Evolutionary conservation across 2,113 vertebrate species (phyloP), one percentile per base, ranked within the genome.

Genomic region (Grammomys dolichurus): DNA sequence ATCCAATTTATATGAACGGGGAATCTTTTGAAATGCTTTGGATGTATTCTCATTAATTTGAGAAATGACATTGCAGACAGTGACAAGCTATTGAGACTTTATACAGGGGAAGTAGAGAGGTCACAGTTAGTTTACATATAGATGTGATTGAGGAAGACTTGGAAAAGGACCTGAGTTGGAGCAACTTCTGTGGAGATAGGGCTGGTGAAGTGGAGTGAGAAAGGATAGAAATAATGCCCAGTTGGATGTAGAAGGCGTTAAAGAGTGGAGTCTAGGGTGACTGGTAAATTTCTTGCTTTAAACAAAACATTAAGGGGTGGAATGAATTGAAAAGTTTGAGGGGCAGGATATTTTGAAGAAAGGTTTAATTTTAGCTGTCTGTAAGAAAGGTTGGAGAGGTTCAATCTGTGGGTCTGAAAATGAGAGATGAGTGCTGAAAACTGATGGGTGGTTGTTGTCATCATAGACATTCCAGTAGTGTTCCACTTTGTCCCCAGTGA

Each of bases 381-480:
- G 1, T n/a, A 46, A 77, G 72, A 26, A 26, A 51, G 43, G 46
- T 13, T 82, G 40, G 10, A 70, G 51, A 67, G 19, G 72, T 82
- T 94, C 77, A 69, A 70, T 95, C 63, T 84, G 80, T 77, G 77
- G 56, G 36, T 89, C 92, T 91, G 72, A 67, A 56, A 10, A 3
- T 43, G 56, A 84, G 75, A 76, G n/a, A 67, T 73, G 5, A 91
- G 60, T 89, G 72, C n/a, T 40, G 5, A 93, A 92, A 95, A 33
- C 63, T 86, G 26, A 13, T 89, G 51, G 13, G 92, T 73, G 51
- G n/a, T 43, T 40, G 70, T 78, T 87, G 48, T 31, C 14, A 14
- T 19, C 7, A 0, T 72, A 24, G 31, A 36, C 63, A 43, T 36
- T 56, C 65, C 31, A 36, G 4, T 36, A 28, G 75, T 89, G 69